Conservation (phyloP, 1,140 invertebrate species). For the Conus ventricosus region DNA sequence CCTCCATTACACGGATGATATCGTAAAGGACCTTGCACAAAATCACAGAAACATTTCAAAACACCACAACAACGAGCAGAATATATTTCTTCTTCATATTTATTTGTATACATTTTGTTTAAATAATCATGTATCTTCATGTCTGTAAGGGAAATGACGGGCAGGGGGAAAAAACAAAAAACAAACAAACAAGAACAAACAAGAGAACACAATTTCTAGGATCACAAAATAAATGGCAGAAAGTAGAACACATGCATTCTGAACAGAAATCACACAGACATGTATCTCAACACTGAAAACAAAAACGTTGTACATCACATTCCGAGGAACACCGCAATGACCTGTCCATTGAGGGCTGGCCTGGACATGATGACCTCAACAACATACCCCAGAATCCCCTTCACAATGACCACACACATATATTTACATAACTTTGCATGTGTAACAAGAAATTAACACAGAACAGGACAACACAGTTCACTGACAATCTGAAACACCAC, state of each 20-base stretch:
- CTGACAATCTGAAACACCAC: background rate
- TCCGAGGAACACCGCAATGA: background rate
- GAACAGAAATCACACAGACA: slow-evolving; percentile 23
- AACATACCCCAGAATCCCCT: background rate
- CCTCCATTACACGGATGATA: too few species aligned
- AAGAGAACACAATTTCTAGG: slow-evolving; percentile 11
- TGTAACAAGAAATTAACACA: slow-evolving; percentile 21
- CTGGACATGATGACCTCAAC: slow-evolving; percentile 10
- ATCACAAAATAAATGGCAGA: slow-evolving; percentile 21
- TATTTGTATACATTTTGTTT: slow-evolving; percentile 16
- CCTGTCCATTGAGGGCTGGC: background rate
- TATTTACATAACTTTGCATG: slow-evolving; percentile 29
- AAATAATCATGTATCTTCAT: background rate
- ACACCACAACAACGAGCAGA: background rate
- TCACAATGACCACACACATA: background rate
- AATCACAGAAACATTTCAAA: background rate
- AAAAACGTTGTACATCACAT: background rate
- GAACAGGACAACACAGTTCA: slow-evolving; percentile 6
- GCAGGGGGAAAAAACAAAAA: background rate
- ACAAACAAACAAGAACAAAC: slow-evolving; percentile 9
- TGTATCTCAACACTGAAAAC: slow-evolving; percentile 5
- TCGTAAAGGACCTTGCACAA: too few species aligned
- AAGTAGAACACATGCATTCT: slow-evolving; percentile 5
- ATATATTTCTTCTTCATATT: background rate
- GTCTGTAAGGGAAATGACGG: background rate